These are phyloP conservation scores for Ceratothoa steindachneri DNA, from an alignment of 2,888 invertebrate species.

Conservation along the genomic window DNA sequence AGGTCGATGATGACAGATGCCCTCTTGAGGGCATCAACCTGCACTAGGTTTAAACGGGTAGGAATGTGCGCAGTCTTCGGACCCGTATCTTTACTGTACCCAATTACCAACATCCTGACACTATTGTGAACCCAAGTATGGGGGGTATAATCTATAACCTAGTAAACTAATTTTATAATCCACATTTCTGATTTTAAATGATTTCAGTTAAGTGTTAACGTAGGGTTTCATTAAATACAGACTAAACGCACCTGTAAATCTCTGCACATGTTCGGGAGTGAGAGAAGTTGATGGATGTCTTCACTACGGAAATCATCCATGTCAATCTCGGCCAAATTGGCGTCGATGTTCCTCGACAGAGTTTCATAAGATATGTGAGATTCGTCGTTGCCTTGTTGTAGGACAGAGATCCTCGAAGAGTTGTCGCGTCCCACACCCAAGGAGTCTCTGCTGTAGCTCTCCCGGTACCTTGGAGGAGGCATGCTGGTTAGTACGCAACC, in stretches of 20 bases:
- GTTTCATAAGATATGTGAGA: conserved; percentile 67
- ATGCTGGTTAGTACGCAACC: conserved; percentile 4
- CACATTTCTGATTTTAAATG: too few relatives aligned
- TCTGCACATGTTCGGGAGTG: conserved; percentile 49
- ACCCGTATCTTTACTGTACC: too few relatives aligned
- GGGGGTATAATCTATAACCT: too few relatives aligned
- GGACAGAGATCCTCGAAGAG: conserved; percentile 39
- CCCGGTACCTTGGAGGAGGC: conserved; percentile 40
- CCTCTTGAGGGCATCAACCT: too few relatives aligned
- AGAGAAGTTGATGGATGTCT: conserved; percentile 78
- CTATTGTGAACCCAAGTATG: too few relatives aligned
- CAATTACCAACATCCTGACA: too few relatives aligned
- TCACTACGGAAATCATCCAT: conserved; percentile 90
- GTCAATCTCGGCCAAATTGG: conserved; percentile 88
- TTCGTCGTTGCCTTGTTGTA: conserved; percentile 31
- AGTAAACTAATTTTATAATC: too few relatives aligned
- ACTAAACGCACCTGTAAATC: conserved; percentile 49
- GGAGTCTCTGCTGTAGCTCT: conserved; percentile 46
- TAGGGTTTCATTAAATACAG: too few relatives aligned
- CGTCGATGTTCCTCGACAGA: conserved; percentile 80
- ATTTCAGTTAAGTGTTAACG: too few relatives aligned
- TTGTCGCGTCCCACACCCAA: conserved; percentile 39
- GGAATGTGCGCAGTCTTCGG: too few relatives aligned
- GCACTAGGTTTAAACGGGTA: too few relatives aligned
- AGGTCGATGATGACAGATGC: too few relatives aligned